A percentile compares a stretch with the other conserved stretches of the same genome.
phyloP scores from a whole-genome alignment of 2,797 vertebrate genomes.

The Cossypha caffra region DNA sequence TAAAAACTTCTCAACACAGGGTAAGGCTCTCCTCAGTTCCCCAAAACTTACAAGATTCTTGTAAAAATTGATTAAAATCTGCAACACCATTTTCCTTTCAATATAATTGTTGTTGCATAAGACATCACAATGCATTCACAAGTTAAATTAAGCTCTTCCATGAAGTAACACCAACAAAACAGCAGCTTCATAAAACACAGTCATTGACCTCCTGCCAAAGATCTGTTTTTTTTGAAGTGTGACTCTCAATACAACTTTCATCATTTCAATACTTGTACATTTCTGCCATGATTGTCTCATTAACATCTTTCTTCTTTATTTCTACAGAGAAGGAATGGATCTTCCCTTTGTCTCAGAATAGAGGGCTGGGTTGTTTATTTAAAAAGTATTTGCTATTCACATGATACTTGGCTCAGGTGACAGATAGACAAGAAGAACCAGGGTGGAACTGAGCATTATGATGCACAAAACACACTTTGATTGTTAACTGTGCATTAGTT shows the following conservation, averaged over 20 bases:
- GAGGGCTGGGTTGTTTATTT: neutral
- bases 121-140: fast-evolving
- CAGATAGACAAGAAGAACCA: neutral
- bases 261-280: neutral
- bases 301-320: neutral
- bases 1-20: neutral
- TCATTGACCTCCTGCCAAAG: neutral
- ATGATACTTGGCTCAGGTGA: neutral
- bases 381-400: neutral
- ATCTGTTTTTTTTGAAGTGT: neutral
- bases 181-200: neutral
- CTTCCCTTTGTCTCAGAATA: neutral
- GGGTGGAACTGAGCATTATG: neutral
- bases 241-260: neutral
- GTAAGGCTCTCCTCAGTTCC: neutral
- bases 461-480: neutral
- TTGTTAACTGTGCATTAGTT: too few species aligned
- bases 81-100: neutral
- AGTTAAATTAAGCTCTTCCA: neutral
- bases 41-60: neutral
- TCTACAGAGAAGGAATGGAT: neutral
- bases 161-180: neutral
- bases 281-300: neutral
- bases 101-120: neutral
- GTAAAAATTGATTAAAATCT: neutral